These are phyloP conservation scores for Salvelinus sp. DNA, from an alignment of 2,113 vertebrate genomes.

Conservation along the genomic window DNA sequence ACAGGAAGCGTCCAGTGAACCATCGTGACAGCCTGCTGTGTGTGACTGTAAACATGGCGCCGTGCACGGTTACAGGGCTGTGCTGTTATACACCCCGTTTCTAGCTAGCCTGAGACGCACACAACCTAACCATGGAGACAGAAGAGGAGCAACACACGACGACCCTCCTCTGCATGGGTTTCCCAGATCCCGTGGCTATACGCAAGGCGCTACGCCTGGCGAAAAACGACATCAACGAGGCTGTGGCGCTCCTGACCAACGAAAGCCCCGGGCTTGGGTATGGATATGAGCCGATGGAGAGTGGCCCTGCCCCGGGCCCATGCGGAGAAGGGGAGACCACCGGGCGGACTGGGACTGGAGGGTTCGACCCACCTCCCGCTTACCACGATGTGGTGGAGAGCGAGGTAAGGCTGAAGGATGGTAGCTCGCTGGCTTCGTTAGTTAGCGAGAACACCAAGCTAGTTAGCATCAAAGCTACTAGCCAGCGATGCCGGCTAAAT, in stretches of 20 bases:
- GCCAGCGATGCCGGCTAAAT: background rate
- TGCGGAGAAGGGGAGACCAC: constrained; percentile 75
- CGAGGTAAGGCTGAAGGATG: constrained; percentile 76
- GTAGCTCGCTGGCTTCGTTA: too few species aligned
- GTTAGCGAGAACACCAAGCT: too few species aligned
- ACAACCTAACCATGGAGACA: constrained; percentile 84
- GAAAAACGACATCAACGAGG: constrained; percentile 97
- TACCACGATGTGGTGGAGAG: constrained; percentile 96
- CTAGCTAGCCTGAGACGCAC: constrained; percentile 22
- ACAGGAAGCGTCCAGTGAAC: constrained; percentile 57
- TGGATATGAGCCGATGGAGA: constrained; percentile 86
- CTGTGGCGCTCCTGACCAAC: constrained; percentile 93
- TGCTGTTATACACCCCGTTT: constrained; percentile 60
- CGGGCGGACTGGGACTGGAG: constrained; percentile 76
- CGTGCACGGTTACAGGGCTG: constrained; percentile 76
- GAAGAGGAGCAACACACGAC: constrained; percentile 98
- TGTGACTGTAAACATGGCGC: constrained; percentile 82
- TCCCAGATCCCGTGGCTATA: constrained; percentile 91
- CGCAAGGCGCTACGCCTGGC: constrained; percentile 91
- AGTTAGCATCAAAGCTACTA: background rate
- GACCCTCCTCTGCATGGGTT: constrained; percentile 96
- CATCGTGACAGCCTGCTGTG: constrained; percentile 69
- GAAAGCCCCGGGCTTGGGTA: constrained; percentile 91
- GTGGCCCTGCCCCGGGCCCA: constrained; percentile 74
- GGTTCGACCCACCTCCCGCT: constrained; percentile 92